phyloP scores from a whole-genome alignment of 1,140 invertebrate species.

The Platorchestia sp. region DNA sequence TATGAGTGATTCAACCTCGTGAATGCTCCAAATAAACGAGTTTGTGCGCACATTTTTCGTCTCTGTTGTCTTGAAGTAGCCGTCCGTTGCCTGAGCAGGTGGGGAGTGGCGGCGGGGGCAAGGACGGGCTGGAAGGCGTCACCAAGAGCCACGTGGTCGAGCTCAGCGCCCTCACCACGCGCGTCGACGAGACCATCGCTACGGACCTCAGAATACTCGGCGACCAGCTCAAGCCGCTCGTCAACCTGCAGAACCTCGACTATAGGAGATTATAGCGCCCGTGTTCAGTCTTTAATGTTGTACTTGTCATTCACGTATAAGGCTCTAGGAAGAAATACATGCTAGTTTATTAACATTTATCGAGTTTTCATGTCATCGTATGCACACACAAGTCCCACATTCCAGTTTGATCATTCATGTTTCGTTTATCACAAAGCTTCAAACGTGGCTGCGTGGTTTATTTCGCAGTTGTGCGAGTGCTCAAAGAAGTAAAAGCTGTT shows the following conservation, averaged over 20 bases:
- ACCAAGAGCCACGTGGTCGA: constrained; percentile 95
- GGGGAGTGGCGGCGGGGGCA: constrained; percentile 58
- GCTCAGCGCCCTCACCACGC: constrained; percentile 91
- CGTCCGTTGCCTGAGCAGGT: neutral
- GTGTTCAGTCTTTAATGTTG: neutral
- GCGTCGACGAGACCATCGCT: constrained; percentile 92
- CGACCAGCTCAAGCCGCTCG: constrained; percentile 92
- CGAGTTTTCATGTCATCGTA: neutral
- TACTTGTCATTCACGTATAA: neutral
- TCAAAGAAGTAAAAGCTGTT: no score
- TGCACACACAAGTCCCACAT: neutral
- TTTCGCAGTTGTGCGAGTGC: no score
- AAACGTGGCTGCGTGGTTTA: no score
- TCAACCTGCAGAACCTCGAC: constrained; percentile 92
- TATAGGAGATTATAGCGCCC: constrained; percentile 72
- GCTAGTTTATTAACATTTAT: neutral
- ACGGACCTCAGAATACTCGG: constrained; percentile 97
- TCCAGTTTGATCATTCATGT: no score
- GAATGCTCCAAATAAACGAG: no score
- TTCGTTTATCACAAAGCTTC: no score
- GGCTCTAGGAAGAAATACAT: neutral
- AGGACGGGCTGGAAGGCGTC: constrained; percentile 84
- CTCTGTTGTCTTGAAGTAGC: no score
- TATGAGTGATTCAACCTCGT: no score
- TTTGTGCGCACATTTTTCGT: no score